Conservation (phyloP, 2,888 invertebrate genomes). For the Drosophila demipolita region DNA sequence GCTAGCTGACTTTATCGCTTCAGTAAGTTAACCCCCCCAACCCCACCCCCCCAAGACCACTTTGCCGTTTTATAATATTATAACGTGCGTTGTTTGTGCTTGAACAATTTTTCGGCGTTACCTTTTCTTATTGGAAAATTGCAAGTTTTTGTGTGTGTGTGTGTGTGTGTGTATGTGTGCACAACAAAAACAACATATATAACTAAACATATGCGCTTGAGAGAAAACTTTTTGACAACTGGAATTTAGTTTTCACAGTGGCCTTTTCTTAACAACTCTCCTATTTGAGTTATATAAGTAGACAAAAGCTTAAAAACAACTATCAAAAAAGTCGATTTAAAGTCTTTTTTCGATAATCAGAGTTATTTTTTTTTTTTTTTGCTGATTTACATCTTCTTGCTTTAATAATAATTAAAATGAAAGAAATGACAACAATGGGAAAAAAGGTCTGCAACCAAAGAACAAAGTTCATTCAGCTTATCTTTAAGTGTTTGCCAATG, state of each 20-base stretch:
- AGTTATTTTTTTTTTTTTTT: not conserved
- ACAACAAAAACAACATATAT: slow-evolving; percentile 38
- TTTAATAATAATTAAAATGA: slow-evolving; percentile 45
- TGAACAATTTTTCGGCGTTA: slow-evolving; percentile 78
- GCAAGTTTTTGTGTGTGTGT: slow-evolving; percentile 61
- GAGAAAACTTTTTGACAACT: slow-evolving; percentile 56
- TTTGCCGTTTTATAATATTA: slow-evolving; percentile 77
- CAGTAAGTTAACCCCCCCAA: slow-evolving; percentile 66
- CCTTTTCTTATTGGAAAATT: slow-evolving; percentile 78
- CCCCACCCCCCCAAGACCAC: slow-evolving; percentile 34
- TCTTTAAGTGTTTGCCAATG: slow-evolving; percentile 72
- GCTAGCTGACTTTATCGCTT: slow-evolving; percentile 73
- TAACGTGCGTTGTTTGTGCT: slow-evolving; percentile 80
- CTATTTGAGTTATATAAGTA: slow-evolving; percentile 58
- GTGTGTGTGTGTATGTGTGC: slow-evolving; percentile 10
- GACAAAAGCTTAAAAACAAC: slow-evolving; percentile 4
- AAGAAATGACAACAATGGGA: slow-evolving; percentile 11
- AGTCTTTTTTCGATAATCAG: not conserved
- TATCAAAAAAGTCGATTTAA: slow-evolving; percentile 22
- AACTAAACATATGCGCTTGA: slow-evolving; percentile 59
- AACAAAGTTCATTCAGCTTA: slow-evolving; percentile 57
- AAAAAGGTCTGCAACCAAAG: slow-evolving; percentile 35
- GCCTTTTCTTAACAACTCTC: slow-evolving; percentile 77
- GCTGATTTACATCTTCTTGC: not conserved
- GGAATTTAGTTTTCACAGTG: slow-evolving; percentile 68